These are phyloP conservation scores for Folsomia candida DNA, from an alignment of 2,888 invertebrate genomes.

Conservation along the genomic window DNA sequence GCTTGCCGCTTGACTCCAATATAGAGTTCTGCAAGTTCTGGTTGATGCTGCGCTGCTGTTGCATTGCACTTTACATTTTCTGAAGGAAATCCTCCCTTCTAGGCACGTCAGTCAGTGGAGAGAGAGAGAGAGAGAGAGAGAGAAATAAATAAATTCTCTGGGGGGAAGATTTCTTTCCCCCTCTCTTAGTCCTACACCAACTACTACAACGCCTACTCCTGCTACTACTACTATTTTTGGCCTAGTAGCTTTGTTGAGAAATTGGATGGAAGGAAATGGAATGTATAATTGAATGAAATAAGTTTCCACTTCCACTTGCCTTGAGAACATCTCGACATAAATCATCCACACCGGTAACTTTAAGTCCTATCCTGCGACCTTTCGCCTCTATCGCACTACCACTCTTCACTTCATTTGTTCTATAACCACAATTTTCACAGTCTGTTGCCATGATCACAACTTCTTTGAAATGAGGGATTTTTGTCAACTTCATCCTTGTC, in stretches of 20 bases:
- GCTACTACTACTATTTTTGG: too few relatives aligned
- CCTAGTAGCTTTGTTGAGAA: neutral
- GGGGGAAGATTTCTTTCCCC: neutral
- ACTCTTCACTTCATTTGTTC: slow-evolving; percentile 94
- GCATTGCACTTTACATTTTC: neutral
- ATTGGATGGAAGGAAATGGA: slow-evolving; percentile 3
- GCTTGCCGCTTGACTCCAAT: too few relatives aligned
- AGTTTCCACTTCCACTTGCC: slow-evolving; percentile 55
- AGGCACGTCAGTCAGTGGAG: too few relatives aligned
- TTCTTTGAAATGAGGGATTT: slow-evolving; percentile 95
- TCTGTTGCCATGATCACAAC: slow-evolving; percentile 95
- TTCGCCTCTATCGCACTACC: slow-evolving; percentile 81
- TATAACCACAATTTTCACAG: slow-evolving; percentile 85
- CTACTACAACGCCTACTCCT: too few relatives aligned
- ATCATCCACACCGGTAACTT: slow-evolving; percentile 69
- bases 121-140: too few relatives aligned
- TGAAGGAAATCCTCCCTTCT: neutral
- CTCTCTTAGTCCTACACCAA: neutral
- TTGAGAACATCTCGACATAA: slow-evolving; percentile 91
- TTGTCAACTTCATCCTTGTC: slow-evolving; percentile 91
- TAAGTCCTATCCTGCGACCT: slow-evolving; percentile 75
- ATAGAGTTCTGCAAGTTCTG: too few relatives aligned
- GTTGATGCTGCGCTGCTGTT: neutral
- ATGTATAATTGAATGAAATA: slow-evolving; percentile 17
- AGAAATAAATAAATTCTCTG: neutral